Base-by-base conservation (phyloP, 2,797 vertebrate species). In the Crax fasciolata region DNA sequence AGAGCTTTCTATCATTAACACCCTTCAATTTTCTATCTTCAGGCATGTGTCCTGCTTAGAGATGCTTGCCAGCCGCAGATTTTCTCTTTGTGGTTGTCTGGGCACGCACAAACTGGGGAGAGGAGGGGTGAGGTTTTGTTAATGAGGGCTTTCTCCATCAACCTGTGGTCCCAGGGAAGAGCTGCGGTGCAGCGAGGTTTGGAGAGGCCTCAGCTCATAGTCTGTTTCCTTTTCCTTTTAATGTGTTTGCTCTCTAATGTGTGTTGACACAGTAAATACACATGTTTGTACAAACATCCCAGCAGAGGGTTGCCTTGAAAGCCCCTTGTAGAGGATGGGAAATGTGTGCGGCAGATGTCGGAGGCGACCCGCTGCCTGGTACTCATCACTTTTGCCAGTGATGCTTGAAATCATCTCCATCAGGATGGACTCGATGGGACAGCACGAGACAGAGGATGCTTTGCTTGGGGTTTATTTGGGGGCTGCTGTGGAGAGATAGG, bases 261-360 rank as follows among this genome's bases (percentile, higher is more conserved):
- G 49, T 67, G 77, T 97, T 84, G 43, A 93, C 92, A 89, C 63
- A 89, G 93, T 93, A 96, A 90, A 96, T 57, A 87, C 89, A 77
- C 82, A 21, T 63, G 82, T 95, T 97, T 28, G 59, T 86, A 43
- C 84, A 93, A 89, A 77, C 92, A 74, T 90, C 75, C 86, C 89
- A 95, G 94, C 89, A 49, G 84, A 78, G 79, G 41, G 13, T 11
- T 61, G 70, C 94, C 95, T 13, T 55, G 82, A 91, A 80, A 51
- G 32, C 71, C 92, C 90, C 78, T 96, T 28, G 78, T 73, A 77
- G 89, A 90, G 80, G 83, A 28, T 74, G 62, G 66, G 57, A 88
- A 95, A 89, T 87, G 79, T 87, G 91, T 75, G 27, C 9, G 61
- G 84, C 95, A 96, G 97, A 91, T 97, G 97, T 94, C 41, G 23